Evolutionary conservation across 23 tunicate species (phyloP), one percentile per base, ranked within the genome.

Genomic region (Halocynthia roretzi): DNA sequence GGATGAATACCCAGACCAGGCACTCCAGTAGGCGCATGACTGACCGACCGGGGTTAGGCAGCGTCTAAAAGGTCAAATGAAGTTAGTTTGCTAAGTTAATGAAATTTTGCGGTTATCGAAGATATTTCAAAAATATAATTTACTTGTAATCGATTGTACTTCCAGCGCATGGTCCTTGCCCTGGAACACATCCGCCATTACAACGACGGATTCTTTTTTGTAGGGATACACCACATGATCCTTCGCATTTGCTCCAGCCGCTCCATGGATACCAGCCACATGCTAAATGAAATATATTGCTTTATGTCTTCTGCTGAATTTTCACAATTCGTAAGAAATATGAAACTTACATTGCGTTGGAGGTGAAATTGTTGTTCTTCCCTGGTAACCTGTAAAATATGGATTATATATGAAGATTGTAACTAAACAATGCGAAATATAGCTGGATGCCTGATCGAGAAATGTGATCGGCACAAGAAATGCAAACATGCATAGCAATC

Each of bases 221-320:
- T 19, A 86, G 66, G 1, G 83, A 80, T 12, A 60, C 67, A 7
- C 93, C 93, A 72, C 99, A 96, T 49, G 73, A 78, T 15, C 86
- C 93, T 67, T 83, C 64, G 56, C 99, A 96, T 8, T 67, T 71
- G 77, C 96, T 83, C 99, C 99, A 96, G 7, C 86, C 96, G 58
- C 93, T 72, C 99, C 99, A 96, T 18, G 87, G 85, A 31, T 31
- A 31, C 44, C 44, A 31, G 44, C 44, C 44, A 31, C 44, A 31
- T 31, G 44, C 44, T 31, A 31, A 31, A 31, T 31, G 1, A 31
- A 31, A 31, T 0, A 31, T 31, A 31, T 31, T 31, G 44, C 4
- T 31, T 31, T 31, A 31, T 31, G 4, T 31, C 44, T 31, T 31
- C 44, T 31, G 44, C 44, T 4, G 1, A 31, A 31, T 4, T 31